phyloP scores from a whole-genome alignment of 2,797 vertebrate genomes.

The Diceros bicornis region DNA sequence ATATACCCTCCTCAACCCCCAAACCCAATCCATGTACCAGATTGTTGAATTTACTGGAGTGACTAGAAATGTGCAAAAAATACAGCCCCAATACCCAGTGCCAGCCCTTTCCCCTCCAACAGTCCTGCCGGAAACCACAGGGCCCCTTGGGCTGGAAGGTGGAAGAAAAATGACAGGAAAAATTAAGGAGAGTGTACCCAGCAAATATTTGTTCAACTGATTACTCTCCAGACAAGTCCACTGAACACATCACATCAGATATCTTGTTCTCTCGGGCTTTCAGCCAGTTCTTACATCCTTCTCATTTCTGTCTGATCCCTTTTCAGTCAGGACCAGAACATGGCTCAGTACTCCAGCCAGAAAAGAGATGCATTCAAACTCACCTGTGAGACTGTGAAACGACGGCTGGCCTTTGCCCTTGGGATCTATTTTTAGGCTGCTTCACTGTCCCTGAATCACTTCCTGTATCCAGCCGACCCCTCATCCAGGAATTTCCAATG shows the following conservation, averaged over 20 bases:
- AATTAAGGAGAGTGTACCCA: not conserved
- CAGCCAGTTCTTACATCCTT: not conserved
- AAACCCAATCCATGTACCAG: not conserved
- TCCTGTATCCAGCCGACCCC: not conserved
- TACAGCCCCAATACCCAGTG: not conserved
- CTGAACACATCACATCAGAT: conserved; percentile 6
- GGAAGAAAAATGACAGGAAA: not conserved
- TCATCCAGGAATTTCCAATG: not conserved
- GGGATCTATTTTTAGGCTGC: not conserved
- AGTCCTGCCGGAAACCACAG: not conserved
- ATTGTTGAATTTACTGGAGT: not conserved
- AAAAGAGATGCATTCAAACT: not conserved
- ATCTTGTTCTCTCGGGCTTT: not conserved
- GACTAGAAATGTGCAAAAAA: not conserved
- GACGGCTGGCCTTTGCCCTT: not conserved
- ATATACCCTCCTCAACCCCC: not conserved
- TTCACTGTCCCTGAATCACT: not conserved
- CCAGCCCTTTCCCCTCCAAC: not conserved
- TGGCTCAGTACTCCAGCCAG: not conserved
- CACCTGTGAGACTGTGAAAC: not conserved
- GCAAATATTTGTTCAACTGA: not conserved
- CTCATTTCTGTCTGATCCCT: not conserved
- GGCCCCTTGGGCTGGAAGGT: not conserved
- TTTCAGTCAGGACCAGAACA: not conserved
- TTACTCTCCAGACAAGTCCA: not conserved